phyloP scores from a whole-genome alignment of 2,888 invertebrate species.

The Lysandra bellargus region DNA sequence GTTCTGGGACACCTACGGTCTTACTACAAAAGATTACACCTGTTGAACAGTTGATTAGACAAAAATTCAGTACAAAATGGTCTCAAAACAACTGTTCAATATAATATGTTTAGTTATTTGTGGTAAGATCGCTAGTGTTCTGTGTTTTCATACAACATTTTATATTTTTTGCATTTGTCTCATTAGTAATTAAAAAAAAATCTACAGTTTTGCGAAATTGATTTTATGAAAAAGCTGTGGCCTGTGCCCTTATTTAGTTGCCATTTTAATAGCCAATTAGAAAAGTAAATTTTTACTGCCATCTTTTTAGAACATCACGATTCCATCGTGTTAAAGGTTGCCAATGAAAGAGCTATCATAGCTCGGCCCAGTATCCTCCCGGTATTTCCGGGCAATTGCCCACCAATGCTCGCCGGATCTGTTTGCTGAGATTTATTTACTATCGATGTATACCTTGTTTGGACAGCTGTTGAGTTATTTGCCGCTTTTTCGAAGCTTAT shows the following conservation, averaged over 20 bases:
- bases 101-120: too few species aligned
- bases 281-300: background rate
- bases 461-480: constrained; percentile 55
- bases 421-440: constrained; percentile 58
- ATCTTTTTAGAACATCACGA: background rate
- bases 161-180: too few species aligned
- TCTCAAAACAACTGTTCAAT: too few species aligned
- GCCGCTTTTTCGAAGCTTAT: background rate
- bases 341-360: background rate
- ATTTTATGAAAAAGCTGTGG: too few species aligned
- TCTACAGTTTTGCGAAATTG: too few species aligned
- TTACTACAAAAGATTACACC: too few species aligned
- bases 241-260: background rate
- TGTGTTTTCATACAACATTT: too few species aligned
- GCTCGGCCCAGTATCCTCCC: background rate
- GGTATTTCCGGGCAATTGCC: constrained; percentile 58
- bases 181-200: too few species aligned
- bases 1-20: too few species aligned
- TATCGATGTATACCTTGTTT: constrained; percentile 58
- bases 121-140: too few species aligned
- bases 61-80: too few species aligned
- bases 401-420: constrained; percentile 53
- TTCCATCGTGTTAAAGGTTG: background rate
- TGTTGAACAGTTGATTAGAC: too few species aligned
- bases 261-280: background rate